Conservation (phyloP, 2,888 invertebrate genomes). For the Esperia sulphurella region DNA sequence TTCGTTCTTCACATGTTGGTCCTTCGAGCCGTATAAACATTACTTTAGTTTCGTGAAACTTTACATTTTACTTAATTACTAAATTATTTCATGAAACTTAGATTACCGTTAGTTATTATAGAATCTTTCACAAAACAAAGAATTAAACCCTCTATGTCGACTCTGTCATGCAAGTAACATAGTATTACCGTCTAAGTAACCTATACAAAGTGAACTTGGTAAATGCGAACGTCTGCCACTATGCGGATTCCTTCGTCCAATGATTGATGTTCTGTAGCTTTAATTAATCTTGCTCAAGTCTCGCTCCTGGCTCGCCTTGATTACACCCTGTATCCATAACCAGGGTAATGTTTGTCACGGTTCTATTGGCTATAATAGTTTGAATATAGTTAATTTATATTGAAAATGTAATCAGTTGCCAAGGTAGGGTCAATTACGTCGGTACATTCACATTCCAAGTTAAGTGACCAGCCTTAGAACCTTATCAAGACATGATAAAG, state of each 20-base stretch:
- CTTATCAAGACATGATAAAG: too few species aligned
- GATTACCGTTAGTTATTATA: too few species aligned
- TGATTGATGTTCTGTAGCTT: conserved; percentile 65
- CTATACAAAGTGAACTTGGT: conserved; percentile 27
- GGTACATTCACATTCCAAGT: too few species aligned
- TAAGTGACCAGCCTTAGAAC: too few species aligned
- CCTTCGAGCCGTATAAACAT: too few species aligned
- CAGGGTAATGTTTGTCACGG: background rate
- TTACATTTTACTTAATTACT: too few species aligned
- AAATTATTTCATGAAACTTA: too few species aligned
- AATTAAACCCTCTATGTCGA: background rate
- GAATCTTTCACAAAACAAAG: background rate
- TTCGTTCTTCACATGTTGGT: too few species aligned
- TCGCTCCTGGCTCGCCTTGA: conserved; percentile 43
- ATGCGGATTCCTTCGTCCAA: conserved; percentile 46
- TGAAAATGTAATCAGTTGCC: too few species aligned
- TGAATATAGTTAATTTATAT: too few species aligned
- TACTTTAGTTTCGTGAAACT: too few species aligned
- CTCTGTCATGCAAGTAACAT: background rate
- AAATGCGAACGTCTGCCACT: conserved; percentile 37
- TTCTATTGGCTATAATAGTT: background rate
- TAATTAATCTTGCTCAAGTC: conserved; percentile 72
- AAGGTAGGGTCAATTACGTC: too few species aligned
- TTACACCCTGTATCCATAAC: conserved; percentile 28
- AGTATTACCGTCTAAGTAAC: conserved; percentile 2